Evolutionary conservation across 2,888 invertebrate species (phyloP), one percentile per base, ranked within the genome.

Genomic region (Andrena dorsata): DNA sequence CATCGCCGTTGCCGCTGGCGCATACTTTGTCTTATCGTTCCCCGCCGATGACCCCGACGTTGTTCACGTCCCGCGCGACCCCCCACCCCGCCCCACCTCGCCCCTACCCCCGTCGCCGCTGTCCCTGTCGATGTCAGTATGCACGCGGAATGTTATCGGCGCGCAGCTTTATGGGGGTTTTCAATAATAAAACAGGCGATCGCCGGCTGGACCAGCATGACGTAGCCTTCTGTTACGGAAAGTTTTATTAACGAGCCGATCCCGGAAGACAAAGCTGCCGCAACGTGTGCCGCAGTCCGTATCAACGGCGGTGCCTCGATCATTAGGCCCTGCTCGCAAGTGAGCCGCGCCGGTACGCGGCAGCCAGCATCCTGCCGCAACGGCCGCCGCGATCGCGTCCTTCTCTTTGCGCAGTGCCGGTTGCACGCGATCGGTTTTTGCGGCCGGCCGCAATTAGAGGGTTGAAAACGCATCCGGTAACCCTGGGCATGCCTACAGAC

Each of bases 231-330:
- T 73, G 84, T 89, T 86, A 83, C 76, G 66, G 82, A 84, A 84
- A 83, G 86, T 88, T 90, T 90, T 90, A 90, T 90, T 88, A 89
- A 90, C 88, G 87, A 90, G 80, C 78, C 82, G 82, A 90, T 84
- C 89, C 90, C 90, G 90, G 90, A 90, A 90, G 90, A 90, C 87
- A 86, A 88, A 90, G 84, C 79, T 84, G 83, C 68, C 73, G 76
- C 82, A 70, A 74, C 78, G 78, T 66, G 73, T 72, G 83, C 76
- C 80, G 56, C 63, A 76, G 85, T 82, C 80, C 84, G 88, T 90
- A 87, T 90, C 84, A 86, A 77, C 63, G 71, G 60, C 70, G 74
- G 47, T 82, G 66, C 81, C 73, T 58, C 63, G 82, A 86, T 88
- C 88, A 85, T 88, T 90, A 88, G 82, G 74, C 51, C 65, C 58